phyloP scores from a whole-genome alignment of 2,888 invertebrate species.

The Plebejus anna region DNA sequence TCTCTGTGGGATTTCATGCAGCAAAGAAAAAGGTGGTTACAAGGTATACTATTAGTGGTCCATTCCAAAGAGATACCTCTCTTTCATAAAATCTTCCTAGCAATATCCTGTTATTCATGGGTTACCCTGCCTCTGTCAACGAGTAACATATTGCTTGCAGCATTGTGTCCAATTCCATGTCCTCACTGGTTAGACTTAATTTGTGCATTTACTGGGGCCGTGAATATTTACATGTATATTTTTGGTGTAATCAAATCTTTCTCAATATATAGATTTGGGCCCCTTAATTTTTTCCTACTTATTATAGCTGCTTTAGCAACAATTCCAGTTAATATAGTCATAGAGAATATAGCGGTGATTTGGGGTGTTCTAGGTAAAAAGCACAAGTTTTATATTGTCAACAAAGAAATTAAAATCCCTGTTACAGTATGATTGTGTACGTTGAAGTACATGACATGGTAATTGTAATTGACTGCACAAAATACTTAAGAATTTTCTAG shows the following conservation, averaged over 20 bases:
- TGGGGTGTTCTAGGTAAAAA: conserved; percentile 97
- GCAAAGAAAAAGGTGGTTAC: conserved; percentile 97
- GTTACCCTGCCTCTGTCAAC: conserved; percentile 95
- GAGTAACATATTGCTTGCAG: conserved; percentile 92
- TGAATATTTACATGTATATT: conserved; percentile 98
- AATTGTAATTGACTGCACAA: conserved; percentile 59
- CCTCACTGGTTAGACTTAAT: conserved; percentile 90
- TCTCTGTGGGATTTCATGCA: conserved; percentile 96
- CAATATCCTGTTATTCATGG: conserved; percentile 96
- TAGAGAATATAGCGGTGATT: conserved; percentile 96
- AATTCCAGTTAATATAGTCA: conserved; percentile 95
- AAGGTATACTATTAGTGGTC: conserved; percentile 93
- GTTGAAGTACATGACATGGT: conserved; percentile 45
- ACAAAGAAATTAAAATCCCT: conserved; percentile 90
- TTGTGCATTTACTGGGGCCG: conserved; percentile 94
- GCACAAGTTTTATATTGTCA: conserved; percentile 97
- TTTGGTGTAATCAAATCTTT: conserved; percentile 99
- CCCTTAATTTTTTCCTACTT: conserved; percentile 87
- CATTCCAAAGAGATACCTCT: conserved; percentile 91
- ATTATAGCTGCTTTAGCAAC: conserved; percentile 92
- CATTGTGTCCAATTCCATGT: conserved; percentile 92
- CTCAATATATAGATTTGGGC: conserved; percentile 91
- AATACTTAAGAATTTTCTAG: conserved; percentile 50
- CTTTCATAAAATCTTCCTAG: conserved; percentile 88
- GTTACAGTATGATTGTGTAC: conserved; percentile 79